Evolutionary conservation across 2,888 invertebrate genomes (phyloP), one percentile per base, ranked within the genome.

Genomic region (Lasioglossum leucozonium): DNA sequence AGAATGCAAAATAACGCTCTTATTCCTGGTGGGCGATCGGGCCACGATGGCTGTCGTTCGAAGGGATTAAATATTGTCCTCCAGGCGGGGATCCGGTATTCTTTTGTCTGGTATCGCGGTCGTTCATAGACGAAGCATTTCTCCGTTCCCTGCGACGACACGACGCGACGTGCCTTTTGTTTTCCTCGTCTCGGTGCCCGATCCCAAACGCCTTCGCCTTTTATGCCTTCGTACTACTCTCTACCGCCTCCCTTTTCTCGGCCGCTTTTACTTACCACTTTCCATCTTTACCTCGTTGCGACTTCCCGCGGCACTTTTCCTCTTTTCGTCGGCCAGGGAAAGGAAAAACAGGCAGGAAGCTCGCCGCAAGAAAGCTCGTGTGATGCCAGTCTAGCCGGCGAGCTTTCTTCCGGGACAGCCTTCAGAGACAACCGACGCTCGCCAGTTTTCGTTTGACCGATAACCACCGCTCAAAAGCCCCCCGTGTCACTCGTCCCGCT

Each of bases 31-130:
- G 30, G 71, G 11, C 58, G 77, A 83, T 85, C 81, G 30, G 42
- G 13, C 69, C 30, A 30, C 55, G 22, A 30, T 37, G 6, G 71
- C 55, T n/a, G 62, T 71, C 74, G 72, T 75, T 84, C 76, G 81
- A 79, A 78, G 72, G 77, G 81, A 85, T 86, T 83, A 86, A 89
- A 89, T 87, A 87, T 88, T 85, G 88, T 84, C 79, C 89, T 77
- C 72, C 26, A 58, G 13, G 62, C 37, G 62, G 55, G 75, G 62
- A 77, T 71, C 83, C 69, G 22, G n/a, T 72, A 18, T 62, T 77
- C 83, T 84, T 87, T 84, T 84, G 77, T 85, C 74, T 55, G 16
- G 55, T 42, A 42, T 77, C 79, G 80, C 69, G n/a, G 40, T 73
- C 79, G 76, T 76, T 82, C 83, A 42, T 83, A 65, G 80, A 65